A percentile compares a stretch with the other conserved stretches of the same genome.
Conservation (phyloP, 2,113 vertebrate genomes). For the Semicossyphus pulcher region DNA sequence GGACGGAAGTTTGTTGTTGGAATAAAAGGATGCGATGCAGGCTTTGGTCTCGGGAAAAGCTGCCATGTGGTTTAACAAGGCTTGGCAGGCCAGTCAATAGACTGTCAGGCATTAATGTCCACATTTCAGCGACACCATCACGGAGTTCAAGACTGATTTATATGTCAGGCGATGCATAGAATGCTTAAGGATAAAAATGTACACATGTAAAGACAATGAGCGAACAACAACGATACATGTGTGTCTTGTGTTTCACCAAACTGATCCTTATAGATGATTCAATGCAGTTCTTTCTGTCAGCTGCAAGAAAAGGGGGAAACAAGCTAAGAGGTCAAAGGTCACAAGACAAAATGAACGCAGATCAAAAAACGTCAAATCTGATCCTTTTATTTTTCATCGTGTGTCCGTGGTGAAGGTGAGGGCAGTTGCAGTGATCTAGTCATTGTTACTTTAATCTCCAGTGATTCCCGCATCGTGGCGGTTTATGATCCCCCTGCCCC, state of each 20-base stretch:
- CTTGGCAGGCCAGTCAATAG: slow-evolving; percentile 69
- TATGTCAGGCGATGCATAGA: slow-evolving; percentile 24
- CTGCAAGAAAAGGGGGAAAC: slow-evolving; percentile 19
- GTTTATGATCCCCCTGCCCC: slow-evolving; percentile 64
- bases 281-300: slow-evolving; percentile 7
- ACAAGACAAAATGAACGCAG: slow-evolving; percentile 32
- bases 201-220: slow-evolving; percentile 20
- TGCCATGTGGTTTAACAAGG: slow-evolving; percentile 61
- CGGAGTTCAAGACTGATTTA: slow-evolving; percentile 32
- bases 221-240: background rate
- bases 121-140: slow-evolving; percentile 52
- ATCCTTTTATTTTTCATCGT: slow-evolving; percentile 22
- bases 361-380: slow-evolving; percentile 45
- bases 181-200: slow-evolving; percentile 23
- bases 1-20: slow-evolving; percentile 72
- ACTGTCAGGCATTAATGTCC: slow-evolving; percentile 64
- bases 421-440: background rate
- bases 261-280: background rate
- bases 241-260: background rate
- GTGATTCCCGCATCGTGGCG: slow-evolving; percentile 33
- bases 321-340: slow-evolving; percentile 23
- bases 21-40: slow-evolving; percentile 64
- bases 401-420: background rate
- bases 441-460: slow-evolving; percentile 12
- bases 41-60: slow-evolving; percentile 64